phyloP scores from a whole-genome alignment of 2,797 vertebrate genomes.

The Tamandua tetradactyla region DNA sequence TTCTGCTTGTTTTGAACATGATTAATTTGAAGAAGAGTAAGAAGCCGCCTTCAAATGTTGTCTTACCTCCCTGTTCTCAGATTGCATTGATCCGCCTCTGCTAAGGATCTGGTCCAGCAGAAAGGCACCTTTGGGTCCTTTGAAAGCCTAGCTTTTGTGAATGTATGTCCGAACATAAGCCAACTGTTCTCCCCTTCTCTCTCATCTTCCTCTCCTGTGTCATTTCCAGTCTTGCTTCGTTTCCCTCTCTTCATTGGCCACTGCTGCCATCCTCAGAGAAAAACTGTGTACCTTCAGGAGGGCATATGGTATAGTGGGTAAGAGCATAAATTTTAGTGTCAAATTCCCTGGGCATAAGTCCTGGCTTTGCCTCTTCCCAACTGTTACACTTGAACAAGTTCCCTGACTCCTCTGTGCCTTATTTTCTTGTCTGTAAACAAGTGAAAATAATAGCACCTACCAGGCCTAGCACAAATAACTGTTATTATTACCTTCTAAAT shows the following conservation, averaged over 20 bases:
- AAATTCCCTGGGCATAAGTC: not conserved
- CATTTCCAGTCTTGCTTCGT: not conserved
- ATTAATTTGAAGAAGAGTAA: not conserved
- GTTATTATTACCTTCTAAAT: not conserved
- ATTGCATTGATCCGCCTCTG: not conserved
- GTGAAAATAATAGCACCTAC: not conserved
- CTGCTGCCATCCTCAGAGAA: not conserved
- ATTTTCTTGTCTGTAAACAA: not conserved
- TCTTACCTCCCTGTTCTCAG: not conserved
- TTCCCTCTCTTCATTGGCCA: not conserved
- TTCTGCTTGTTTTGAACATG: not conserved
- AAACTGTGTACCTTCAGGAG: not conserved
- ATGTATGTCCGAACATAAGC: too few species aligned
- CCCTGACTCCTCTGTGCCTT: not conserved
- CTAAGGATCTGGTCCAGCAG: not conserved
- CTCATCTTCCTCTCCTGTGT: not conserved
- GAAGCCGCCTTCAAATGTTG: not conserved
- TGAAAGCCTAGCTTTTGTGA: not conserved
- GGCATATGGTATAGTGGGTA: not conserved
- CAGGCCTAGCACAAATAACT: not conserved
- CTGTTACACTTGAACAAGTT: not conserved
- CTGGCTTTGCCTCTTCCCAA: not conserved
- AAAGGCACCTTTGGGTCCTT: not conserved
- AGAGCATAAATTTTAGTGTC: not conserved
- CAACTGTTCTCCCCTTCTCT: too few species aligned